These are phyloP conservation scores for Sclerodermus sp. DNA, from an alignment of 2,888 invertebrate genomes.

Conservation along the genomic window DNA sequence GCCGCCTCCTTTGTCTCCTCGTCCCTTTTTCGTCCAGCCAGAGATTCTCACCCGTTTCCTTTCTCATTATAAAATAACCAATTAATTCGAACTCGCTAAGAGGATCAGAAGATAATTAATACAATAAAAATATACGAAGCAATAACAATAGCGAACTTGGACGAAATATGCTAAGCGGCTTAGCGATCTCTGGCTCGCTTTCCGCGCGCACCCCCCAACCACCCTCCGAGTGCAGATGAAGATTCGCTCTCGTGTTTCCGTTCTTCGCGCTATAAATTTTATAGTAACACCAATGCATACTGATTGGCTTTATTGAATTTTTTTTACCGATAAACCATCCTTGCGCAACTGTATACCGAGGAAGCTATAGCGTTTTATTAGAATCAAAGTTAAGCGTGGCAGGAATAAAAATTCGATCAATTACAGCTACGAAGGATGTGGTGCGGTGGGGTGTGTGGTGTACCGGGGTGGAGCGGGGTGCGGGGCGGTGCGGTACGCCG, in stretches of 20 bases:
- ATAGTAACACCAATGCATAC: no score
- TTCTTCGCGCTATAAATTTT: no score
- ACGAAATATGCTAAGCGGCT: slow-evolving; percentile 48
- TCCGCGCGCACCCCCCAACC: neutral
- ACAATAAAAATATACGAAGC: slow-evolving; percentile 44
- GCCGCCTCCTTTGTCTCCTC: neutral
- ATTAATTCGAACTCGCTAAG: slow-evolving; percentile 47
- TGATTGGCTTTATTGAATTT: no score
- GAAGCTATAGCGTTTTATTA: no score
- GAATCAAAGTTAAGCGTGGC: no score
- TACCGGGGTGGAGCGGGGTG: no score
- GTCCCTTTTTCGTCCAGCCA: neutral
- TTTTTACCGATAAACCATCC: no score
- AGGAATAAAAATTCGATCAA: no score
- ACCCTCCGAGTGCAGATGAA: slow-evolving; percentile 11
- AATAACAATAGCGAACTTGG: slow-evolving; percentile 41
- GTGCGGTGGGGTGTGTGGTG: no score
- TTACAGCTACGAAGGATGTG: no score
- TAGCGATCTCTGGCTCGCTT: slow-evolving; percentile 23
- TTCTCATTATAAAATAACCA: slow-evolving; percentile 38
- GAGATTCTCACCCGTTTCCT: slow-evolving; percentile 7
- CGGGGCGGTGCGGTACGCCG: no score
- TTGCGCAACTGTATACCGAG: no score
- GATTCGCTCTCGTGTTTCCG: neutral
- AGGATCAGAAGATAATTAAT: slow-evolving; percentile 50